Conservation (phyloP, 2,888 invertebrate species). For the Mactromeris polynyma region DNA sequence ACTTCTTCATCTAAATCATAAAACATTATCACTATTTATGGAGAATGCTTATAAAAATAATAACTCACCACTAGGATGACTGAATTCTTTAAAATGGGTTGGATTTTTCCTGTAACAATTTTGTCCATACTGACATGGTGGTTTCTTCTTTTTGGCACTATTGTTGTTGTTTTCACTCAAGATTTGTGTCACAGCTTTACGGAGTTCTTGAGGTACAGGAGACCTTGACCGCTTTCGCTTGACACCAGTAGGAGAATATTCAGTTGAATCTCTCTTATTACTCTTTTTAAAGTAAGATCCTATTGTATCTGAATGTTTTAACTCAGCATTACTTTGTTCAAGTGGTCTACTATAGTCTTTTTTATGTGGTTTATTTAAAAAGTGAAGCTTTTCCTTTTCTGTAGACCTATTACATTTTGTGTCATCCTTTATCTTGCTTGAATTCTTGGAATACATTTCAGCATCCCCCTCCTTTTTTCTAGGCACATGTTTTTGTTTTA, state of each 20-base stretch:
- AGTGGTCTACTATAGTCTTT: constrained; percentile 55
- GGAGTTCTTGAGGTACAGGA: constrained; percentile 52
- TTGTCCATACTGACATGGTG: constrained; percentile 91
- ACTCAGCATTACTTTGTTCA: neutral
- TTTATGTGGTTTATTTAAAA: constrained; percentile 51
- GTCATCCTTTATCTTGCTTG: neutral
- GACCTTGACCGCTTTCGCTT: constrained; percentile 55
- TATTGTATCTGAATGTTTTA: neutral
- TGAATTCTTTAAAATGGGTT: constrained; percentile 93
- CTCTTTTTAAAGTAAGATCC: neutral
- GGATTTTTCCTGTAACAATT: constrained; percentile 95
- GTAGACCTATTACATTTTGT: neutral
- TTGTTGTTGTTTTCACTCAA: constrained; percentile 36
- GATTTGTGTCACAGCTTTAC: constrained; percentile 65
- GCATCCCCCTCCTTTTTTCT: neutral
- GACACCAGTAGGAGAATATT: constrained; percentile 4
- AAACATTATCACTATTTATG: no score
- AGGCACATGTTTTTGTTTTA: constrained; percentile 16
- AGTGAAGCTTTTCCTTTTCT: neutral
- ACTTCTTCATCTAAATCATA: no score
- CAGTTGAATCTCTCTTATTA: neutral
- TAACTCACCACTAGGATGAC: constrained; percentile 89
- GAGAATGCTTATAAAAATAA: no score
- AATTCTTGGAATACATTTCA: neutral
- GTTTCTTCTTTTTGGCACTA: constrained; percentile 39